Evolutionary conservation across 2,797 vertebrate species (phyloP), one percentile per base, ranked within the genome.

Genomic region (Typhlichthys eigenmanni): DNA sequence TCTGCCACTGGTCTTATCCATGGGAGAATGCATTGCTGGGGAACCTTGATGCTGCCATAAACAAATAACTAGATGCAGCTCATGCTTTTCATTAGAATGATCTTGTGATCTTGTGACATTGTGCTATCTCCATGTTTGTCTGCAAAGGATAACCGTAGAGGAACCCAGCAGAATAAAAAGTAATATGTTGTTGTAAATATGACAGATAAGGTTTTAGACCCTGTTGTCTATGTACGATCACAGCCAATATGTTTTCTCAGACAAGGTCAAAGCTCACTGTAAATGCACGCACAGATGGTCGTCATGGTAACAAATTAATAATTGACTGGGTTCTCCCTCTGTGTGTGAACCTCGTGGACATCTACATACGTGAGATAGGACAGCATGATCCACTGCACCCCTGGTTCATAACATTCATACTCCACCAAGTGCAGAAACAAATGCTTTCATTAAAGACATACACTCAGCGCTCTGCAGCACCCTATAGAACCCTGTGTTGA

Each of bases 1-100:
- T 73, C 7, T 60, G 68, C 62, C 74, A 74, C 60, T 43, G 60
- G 62, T 65, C 54, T 47, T 49, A 66, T 60, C 50, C 59, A 64
- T 13, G 50, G 49, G 56, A 48, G 24, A 51, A 67, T 32, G 61
- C 47, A 34, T 59, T 67, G 68, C 60, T 68, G 16, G 8, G 13
- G 52, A 43, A 38, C 16, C 47, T 46, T 11, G 32, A n/a, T 17
- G 34, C 45, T 54, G 17, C 9, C 64, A 58, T 58, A 68, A 63
- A 60, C 51, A 75, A 69, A 66, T 54, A 64, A 58, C 47, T n/a
- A 4, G 12, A 58, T 69, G 2, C 53, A 4, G 3, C 34, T 45
- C 8, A 10, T 60, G 46, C 63, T 68, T 64, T 29, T 9, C 24
- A 46, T 47, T 47, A 5, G 14, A 16, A 29, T 58, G 43, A 47